Evolutionary conservation across 2,113 vertebrate species (phyloP).

Genomic region (Heptranchias perlo): DNA sequence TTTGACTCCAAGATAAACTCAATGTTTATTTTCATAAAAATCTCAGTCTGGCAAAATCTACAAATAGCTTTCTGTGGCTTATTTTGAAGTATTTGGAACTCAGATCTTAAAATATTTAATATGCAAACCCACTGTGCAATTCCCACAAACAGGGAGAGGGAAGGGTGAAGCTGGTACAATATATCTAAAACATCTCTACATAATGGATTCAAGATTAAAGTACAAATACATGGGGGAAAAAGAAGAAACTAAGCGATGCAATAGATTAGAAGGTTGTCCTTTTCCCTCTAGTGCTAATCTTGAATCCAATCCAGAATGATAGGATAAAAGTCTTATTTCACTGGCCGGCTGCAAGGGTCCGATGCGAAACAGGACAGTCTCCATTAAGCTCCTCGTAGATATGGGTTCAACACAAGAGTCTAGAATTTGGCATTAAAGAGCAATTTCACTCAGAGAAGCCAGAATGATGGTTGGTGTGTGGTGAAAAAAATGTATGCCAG

Average conservation of each 20-base stretch:
- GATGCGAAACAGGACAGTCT: neutral
- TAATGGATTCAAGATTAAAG: neutral
- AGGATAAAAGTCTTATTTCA: neutral
- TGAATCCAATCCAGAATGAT: neutral
- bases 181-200: neutral
- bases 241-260: neutral
- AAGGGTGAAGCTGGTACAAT: neutral
- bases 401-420: neutral
- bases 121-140: neutral
- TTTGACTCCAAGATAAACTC: neutral
- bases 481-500: neutral
- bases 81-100: constrained; percentile 7
- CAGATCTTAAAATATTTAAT: constrained; percentile 7
- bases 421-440: neutral
- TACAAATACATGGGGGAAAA: neutral
- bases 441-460: neutral
- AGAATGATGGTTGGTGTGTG: neutral
- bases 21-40: neutral
- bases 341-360: neutral
- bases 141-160: neutral
- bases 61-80: neutral
- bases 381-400: neutral
- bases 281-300: neutral
- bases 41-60: neutral
- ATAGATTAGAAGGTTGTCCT: too few species aligned